phyloP scores from a whole-genome alignment of 2,797 vertebrate genomes.

The Pagetopsis macropterus region DNA sequence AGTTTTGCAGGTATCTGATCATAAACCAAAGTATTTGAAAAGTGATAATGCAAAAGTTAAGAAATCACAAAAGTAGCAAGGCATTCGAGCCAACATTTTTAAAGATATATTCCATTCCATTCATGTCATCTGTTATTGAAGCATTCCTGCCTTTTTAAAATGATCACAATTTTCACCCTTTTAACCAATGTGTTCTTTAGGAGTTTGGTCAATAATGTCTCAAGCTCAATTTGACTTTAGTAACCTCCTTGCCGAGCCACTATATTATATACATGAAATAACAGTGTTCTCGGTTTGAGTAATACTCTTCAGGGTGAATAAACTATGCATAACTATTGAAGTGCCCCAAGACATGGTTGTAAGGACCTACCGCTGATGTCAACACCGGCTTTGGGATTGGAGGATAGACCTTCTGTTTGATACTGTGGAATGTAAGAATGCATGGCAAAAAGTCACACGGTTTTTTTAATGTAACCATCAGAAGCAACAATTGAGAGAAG shows the following conservation, averaged over 20 bases:
- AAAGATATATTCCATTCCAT: neutral
- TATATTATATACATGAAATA: neutral
- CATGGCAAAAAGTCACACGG: conserved; percentile 1
- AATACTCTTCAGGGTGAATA: neutral
- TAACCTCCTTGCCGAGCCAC: neutral
- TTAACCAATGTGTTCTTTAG: too few species aligned
- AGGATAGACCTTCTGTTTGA: conserved; percentile 89
- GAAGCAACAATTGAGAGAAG: neutral
- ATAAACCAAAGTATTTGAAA: neutral
- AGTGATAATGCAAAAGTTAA: neutral
- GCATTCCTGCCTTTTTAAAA: neutral
- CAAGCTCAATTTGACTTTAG: neutral
- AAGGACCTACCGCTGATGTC: conserved; percentile 50
- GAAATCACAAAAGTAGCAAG: too few species aligned
- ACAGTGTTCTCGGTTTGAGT: neutral
- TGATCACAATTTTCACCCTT: too few species aligned
- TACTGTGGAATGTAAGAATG: conserved; percentile 77
- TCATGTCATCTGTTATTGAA: neutral
- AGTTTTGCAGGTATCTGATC: neutral
- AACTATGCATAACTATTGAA: neutral
- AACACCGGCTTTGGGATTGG: conserved; percentile 89
- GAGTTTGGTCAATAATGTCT: neutral
- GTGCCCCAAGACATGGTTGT: neutral
- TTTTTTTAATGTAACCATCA: too few species aligned
- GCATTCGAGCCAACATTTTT: too few species aligned